phyloP scores from a whole-genome alignment of 2,888 invertebrate species.

The Troglohyphantes excavatus region DNA sequence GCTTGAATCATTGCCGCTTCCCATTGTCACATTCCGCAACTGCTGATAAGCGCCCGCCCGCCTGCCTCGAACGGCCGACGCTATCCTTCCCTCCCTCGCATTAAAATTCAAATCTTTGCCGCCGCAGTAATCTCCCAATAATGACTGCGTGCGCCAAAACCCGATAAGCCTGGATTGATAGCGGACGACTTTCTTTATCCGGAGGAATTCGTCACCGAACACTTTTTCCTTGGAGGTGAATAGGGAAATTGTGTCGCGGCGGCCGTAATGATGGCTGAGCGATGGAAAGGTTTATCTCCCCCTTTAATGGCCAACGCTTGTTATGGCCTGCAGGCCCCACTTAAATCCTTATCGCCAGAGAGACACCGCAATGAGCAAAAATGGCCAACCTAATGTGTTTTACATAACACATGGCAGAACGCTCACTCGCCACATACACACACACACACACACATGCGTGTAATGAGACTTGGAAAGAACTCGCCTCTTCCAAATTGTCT shows the following conservation, averaged over 20 bases:
- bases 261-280: constrained; percentile 77
- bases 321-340: constrained; percentile 75
- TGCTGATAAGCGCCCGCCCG: constrained; percentile 76
- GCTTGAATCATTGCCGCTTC: constrained; percentile 79
- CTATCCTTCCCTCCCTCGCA: constrained; percentile 39
- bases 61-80: constrained; percentile 69
- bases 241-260: constrained; percentile 76
- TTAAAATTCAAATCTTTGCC: constrained; percentile 79
- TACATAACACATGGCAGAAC: constrained; percentile 78
- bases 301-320: constrained; percentile 75
- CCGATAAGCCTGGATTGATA: constrained; percentile 79
- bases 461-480: constrained; percentile 78
- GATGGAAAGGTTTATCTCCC: constrained; percentile 76
- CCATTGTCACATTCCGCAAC: constrained; percentile 79
- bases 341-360: constrained; percentile 77
- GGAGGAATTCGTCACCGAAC: constrained; percentile 77
- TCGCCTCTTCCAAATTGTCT: constrained; percentile 63
- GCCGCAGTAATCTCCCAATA: constrained; percentile 79
- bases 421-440: constrained; percentile 55
- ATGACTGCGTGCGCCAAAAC: constrained; percentile 77
- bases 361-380: constrained; percentile 78
- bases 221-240: constrained; percentile 78
- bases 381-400: constrained; percentile 79
- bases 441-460: too few species aligned
- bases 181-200: constrained; percentile 78